phyloP scores from a whole-genome alignment of 1,140 invertebrate genomes.

The Plutomurus gul region DNA sequence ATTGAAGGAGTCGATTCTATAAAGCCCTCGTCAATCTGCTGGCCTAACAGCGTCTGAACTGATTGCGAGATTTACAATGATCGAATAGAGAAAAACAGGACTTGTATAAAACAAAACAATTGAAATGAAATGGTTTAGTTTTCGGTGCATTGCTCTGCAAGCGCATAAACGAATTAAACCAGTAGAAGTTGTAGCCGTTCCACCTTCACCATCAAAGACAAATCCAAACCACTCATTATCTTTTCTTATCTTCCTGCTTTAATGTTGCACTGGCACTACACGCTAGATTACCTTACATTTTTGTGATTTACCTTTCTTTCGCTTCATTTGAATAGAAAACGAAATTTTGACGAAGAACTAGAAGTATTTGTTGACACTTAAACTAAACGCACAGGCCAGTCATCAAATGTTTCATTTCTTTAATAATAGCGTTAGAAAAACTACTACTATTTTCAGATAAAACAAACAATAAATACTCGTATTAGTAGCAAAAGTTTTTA shows the following conservation, averaged over 20 bases:
- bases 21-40: too few species aligned
- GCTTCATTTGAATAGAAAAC: not conserved
- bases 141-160: not conserved
- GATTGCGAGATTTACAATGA: not conserved
- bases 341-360: too few species aligned
- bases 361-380: too few species aligned
- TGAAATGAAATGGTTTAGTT: not conserved
- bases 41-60: too few species aligned
- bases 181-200: not conserved
- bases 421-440: too few species aligned
- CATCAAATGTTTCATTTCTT: too few species aligned
- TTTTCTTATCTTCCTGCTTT: not conserved
- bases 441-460: not conserved
- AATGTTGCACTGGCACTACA: not conserved
- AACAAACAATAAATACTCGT: too few species aligned
- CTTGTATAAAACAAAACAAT: not conserved
- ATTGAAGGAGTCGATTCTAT: too few species aligned
- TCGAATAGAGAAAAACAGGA: not conserved
- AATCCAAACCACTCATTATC: conserved; percentile 4
- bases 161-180: not conserved
- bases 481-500: too few species aligned
- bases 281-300: not conserved
- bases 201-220: not conserved
- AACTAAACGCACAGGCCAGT: too few species aligned
- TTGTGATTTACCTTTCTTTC: not conserved